A percentile compares a stretch with the other conserved stretches of the same genome.
phyloP scores from a whole-genome alignment of 2,113 vertebrate genomes.

The Furnarius figulus region DNA sequence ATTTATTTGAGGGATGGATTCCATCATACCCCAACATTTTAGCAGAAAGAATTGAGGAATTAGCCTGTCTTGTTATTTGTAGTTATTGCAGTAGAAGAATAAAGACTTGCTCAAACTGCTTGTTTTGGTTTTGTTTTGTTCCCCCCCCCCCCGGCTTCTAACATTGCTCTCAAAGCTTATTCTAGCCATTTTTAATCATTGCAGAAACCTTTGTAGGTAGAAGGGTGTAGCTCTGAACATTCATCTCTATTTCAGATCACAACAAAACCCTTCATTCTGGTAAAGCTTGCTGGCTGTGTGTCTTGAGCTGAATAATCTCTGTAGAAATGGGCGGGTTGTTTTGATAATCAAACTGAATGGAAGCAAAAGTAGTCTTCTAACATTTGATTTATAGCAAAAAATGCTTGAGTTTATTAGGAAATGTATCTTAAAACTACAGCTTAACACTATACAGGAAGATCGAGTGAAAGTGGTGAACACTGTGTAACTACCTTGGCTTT shows the following conservation, averaged over 20 bases:
- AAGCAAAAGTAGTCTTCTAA: background rate
- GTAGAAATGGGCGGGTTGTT: background rate
- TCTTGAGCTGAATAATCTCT: background rate
- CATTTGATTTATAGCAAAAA: background rate
- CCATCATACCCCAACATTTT: background rate
- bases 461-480: background rate
- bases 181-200: background rate
- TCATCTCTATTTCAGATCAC: background rate
- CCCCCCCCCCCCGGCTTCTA: fast-evolving
- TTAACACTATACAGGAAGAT: background rate
- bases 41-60: background rate
- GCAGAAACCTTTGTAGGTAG: background rate
- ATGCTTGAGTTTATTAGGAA: background rate
- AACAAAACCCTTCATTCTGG: background rate
- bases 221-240: background rate
- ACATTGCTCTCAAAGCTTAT: background rate
- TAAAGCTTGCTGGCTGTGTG: background rate
- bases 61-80: background rate
- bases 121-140: background rate
- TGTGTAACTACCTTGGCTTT: background rate
- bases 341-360: background rate
- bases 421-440: background rate
- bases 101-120: background rate
- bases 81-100: background rate
- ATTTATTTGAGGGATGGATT: background rate